phyloP scores from a whole-genome alignment of 2,888 invertebrate genomes.

The Calliphora vomitoria region DNA sequence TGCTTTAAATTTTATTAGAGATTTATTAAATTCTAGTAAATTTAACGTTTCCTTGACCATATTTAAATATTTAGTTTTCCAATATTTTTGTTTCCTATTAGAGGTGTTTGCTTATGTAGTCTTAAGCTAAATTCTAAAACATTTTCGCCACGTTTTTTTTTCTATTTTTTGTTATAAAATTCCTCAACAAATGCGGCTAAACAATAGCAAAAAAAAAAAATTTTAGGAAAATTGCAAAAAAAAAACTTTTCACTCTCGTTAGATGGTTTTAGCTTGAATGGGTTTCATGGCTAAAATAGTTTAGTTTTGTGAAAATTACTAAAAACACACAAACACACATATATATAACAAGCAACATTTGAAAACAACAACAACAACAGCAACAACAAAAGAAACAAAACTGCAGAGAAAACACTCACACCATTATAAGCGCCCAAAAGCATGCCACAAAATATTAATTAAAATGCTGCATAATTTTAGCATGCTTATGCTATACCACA shows the following conservation, averaged over 20 bases:
- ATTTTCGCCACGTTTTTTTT: not conserved
- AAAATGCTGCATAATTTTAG: conserved; percentile 75
- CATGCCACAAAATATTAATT: conserved; percentile 75
- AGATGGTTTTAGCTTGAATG: conserved; percentile 63
- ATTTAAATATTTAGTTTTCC: not conserved
- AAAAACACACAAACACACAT: conserved; percentile 27
- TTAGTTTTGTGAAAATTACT: conserved; percentile 56
- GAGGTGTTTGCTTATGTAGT: conserved; percentile 38
- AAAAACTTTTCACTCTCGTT: conserved; percentile 58
- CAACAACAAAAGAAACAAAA: not conserved
- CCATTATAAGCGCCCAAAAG: conserved; percentile 70
- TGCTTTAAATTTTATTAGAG: too few species aligned
- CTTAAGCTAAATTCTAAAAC: conserved; percentile 29
- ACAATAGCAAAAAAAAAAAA: conserved; percentile 40
- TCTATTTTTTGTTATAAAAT: conserved; percentile 10
- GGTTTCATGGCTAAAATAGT: conserved; percentile 67
- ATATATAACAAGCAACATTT: not conserved
- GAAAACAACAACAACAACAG: not conserved
- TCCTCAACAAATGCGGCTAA: conserved; percentile 47
- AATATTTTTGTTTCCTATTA: not conserved
- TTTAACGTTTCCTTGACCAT: not conserved
- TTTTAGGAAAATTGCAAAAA: conserved; percentile 11
- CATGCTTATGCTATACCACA: conserved; percentile 72
- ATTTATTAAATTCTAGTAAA: too few species aligned
- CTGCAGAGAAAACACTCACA: conserved; percentile 25